phyloP scores from a whole-genome alignment of 1,140 invertebrate genomes.

The Drosophila kohkoa region DNA sequence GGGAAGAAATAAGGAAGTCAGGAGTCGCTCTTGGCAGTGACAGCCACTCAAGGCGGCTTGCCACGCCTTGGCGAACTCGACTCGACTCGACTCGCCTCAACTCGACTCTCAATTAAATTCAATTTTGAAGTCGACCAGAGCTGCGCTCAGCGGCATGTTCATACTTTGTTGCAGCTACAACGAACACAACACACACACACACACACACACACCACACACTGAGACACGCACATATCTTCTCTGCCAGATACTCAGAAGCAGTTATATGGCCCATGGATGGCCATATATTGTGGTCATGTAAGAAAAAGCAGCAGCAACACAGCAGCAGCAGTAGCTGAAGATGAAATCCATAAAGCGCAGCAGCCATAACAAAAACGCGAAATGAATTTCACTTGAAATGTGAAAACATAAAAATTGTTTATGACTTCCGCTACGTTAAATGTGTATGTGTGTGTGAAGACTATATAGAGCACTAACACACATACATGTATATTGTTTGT shows the following conservation, averaged over 20 bases:
- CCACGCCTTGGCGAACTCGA: neutral
- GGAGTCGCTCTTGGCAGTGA: neutral
- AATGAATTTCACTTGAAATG: conserved; percentile 83
- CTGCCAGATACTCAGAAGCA: conserved; percentile 16
- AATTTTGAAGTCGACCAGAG: conserved; percentile 45
- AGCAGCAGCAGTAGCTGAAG: conserved; percentile 44
- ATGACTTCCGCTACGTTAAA: conserved; percentile 80
- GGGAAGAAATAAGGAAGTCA: neutral
- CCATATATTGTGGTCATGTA: conserved; percentile 68
- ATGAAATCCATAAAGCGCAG: conserved; percentile 81
- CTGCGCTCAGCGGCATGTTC: conserved; percentile 8
- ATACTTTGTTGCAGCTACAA: conserved; percentile 40
- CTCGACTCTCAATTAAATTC: conserved; percentile 62
- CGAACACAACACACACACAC: conserved; percentile 4
- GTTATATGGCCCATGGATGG: conserved; percentile 51
- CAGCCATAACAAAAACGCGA: conserved; percentile 81
- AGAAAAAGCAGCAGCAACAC: conserved; percentile 51
- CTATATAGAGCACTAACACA: neutral
- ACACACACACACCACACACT: conserved; percentile 6
- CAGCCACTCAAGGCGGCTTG: conserved; percentile 4
- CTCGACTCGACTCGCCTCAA: neutral
- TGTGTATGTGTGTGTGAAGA: conserved; percentile 40
- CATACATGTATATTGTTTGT: conserved; percentile 22
- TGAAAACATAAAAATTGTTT: conserved; percentile 83
- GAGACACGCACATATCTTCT: conserved; percentile 9